phyloP scores from a whole-genome alignment of 2,113 vertebrate species.

The Poeciliopsis prolifica region DNA sequence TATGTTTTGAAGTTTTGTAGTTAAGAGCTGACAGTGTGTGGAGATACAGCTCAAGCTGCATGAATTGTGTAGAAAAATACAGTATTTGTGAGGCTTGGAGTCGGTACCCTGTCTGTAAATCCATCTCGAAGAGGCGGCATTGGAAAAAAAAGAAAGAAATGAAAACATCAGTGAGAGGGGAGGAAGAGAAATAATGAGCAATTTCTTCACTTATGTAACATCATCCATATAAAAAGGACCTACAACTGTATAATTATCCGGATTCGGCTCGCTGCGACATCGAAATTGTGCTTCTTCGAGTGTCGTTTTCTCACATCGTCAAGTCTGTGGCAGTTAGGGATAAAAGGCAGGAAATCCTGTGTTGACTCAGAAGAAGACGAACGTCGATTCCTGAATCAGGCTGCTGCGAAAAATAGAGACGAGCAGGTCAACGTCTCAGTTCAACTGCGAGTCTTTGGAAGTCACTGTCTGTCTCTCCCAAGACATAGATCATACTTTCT shows the following conservation, averaged over 20 bases:
- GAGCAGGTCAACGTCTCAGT: conserved; percentile 58
- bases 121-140: background rate
- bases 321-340: conserved; percentile 26
- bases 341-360: conserved; percentile 33
- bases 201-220: conserved; percentile 35
- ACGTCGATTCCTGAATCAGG: conserved; percentile 62
- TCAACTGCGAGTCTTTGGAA: conserved; percentile 36
- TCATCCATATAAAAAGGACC: conserved; percentile 15
- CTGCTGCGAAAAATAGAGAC: conserved; percentile 61
- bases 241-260: conserved; percentile 34
- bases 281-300: conserved; percentile 12
- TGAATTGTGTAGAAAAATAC: background rate
- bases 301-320: conserved; percentile 16
- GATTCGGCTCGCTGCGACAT: conserved; percentile 20
- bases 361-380: conserved; percentile 44
- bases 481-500: conserved; percentile 11
- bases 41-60: background rate
- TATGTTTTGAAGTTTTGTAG: background rate
- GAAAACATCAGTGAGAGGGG: background rate
- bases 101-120: background rate
- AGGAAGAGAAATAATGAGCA: background rate
- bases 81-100: background rate
- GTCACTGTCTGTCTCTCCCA: conserved; percentile 14
- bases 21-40: background rate
- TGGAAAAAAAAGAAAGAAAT: background rate